A percentile compares a stretch with the other conserved stretches of the same genome.
phyloP scores from a whole-genome alignment of 2,797 vertebrate genomes.

The Chromobotia macracanthus region DNA sequence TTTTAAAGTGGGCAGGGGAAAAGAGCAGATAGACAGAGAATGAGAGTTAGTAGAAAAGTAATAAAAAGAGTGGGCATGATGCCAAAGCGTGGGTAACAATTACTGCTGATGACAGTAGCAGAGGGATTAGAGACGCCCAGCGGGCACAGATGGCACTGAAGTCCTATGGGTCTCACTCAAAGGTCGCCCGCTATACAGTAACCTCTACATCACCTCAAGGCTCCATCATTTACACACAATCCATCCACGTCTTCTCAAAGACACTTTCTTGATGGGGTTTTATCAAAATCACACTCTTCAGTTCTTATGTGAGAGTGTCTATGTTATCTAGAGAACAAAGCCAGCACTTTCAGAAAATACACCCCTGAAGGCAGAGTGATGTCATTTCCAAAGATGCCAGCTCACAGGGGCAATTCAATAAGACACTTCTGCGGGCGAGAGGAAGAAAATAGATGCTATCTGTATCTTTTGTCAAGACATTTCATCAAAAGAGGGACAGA shows the following conservation, averaged over 20 bases:
- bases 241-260: constrained; percentile 24
- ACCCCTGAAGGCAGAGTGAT: constrained; percentile 33
- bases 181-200: constrained; percentile 66
- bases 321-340: constrained; percentile 24
- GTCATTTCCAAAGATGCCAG: constrained; percentile 52
- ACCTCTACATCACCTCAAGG: constrained; percentile 50
- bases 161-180: constrained; percentile 67
- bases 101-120: constrained; percentile 68
- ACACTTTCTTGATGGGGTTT: not conserved
- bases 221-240: constrained; percentile 55
- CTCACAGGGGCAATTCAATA: constrained; percentile 52
- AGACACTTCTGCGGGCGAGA: constrained; percentile 39
- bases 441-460: constrained; percentile 57
- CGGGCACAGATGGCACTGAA: constrained; percentile 74
- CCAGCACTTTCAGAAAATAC: constrained; percentile 16
- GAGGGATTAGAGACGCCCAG: constrained; percentile 71
- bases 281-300: not conserved
- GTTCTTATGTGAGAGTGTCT: constrained; percentile 61
- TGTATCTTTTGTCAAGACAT: constrained; percentile 60
- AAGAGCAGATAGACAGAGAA: not conserved
- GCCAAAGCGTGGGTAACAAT: constrained; percentile 67
- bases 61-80: constrained; percentile 48
- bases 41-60: constrained; percentile 24
- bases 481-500: constrained; percentile 47
- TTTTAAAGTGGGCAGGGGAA: not conserved